Conservation (phyloP, 2,888 invertebrate genomes). For the Synergus japonicus region DNA sequence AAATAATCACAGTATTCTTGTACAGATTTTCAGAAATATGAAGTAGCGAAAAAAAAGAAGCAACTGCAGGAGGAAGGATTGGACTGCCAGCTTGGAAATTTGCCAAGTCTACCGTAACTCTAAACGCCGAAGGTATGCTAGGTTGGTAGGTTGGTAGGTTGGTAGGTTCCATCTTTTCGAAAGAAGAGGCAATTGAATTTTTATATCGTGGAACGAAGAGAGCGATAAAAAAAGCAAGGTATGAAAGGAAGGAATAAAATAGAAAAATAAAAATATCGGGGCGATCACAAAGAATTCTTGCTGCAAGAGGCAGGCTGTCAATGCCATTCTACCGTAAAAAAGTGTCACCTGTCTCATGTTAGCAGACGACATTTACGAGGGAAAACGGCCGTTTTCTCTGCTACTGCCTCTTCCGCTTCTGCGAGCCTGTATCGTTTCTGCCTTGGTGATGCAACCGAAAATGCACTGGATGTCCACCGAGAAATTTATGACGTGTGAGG, state of each 20-base stretch:
- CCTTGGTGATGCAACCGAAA: conserved; percentile 47
- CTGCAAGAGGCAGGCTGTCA: neutral
- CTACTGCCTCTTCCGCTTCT: conserved; percentile 7
- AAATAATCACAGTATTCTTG: conserved; percentile 6
- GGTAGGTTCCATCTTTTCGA: conserved; percentile 45
- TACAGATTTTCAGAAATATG: conserved; percentile 5
- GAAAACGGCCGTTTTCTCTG: conserved; percentile 50
- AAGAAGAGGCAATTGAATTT: conserved; percentile 66
- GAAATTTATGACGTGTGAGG: conserved; percentile 59
- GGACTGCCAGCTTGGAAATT: conserved; percentile 61
- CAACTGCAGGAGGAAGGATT: conserved; percentile 48
- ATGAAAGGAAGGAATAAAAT: neutral
- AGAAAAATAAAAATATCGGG: neutral
- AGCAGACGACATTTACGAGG: conserved; percentile 44
- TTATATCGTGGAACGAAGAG: conserved; percentile 46
- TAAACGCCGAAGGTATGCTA: conserved; percentile 43
- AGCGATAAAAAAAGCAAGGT: neutral
- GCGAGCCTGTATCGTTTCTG: conserved; percentile 40
- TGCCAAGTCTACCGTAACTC: conserved; percentile 57
- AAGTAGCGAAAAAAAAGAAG: conserved; percentile 12
- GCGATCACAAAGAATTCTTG: neutral
- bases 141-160: conserved; percentile 48
- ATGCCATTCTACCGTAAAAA: conserved; percentile 12
- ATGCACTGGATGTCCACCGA: conserved; percentile 49
- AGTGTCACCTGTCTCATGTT: conserved; percentile 41